Base-by-base conservation (phyloP, 1,140 invertebrate genomes). In the Anadara kagoshimensis region DNA sequence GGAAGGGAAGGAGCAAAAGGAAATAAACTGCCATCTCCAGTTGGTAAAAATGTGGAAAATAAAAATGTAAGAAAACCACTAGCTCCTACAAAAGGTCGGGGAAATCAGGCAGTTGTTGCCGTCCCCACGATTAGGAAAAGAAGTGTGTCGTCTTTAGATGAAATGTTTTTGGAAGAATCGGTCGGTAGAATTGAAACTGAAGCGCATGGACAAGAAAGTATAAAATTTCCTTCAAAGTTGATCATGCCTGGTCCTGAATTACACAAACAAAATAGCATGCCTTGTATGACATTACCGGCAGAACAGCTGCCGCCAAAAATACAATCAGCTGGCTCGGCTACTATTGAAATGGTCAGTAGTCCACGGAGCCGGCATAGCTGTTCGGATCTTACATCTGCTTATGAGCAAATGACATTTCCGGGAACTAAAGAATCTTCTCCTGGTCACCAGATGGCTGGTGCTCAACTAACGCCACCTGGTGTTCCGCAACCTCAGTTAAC, bases 401-500 rank as follows among this genome's bases (percentile, higher is more conserved):
- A 79, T 71, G 76, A 78, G 45, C 57, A 73, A 45, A 76, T 78
- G 78, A 70, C 73, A 7, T 76, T 77, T 49, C 71, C 76, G 1
- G 29, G 2, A 7, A 36, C 29, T 36, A 36, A 36, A 36, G 29
- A 36, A 36, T 36, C 29, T 36, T 36, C 29, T 36, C 70, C 66
- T 57, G 66, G 67, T 58, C 57, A 70, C 16, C 45, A 57, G 20
- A 49, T 65, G 11, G 45, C 24, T 20, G 41, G 29, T 26, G 44
- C 54, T 1, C 49, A 63, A 57, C 51, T 68, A 7, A 61, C 68
- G 0, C 41, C 58, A 18, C 51, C 62, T 36, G 36, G 51, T 10
- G 36, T 47, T n/a, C 62, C 36, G 18, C 63, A 63, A 20, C 62
- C 65, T n/a, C 56, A 51, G 41, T 26, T 64, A 12, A 51, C 62